These are phyloP conservation scores for Chloroceryle aenea DNA, from an alignment of 2,113 vertebrate genomes.

Conservation along the genomic window DNA sequence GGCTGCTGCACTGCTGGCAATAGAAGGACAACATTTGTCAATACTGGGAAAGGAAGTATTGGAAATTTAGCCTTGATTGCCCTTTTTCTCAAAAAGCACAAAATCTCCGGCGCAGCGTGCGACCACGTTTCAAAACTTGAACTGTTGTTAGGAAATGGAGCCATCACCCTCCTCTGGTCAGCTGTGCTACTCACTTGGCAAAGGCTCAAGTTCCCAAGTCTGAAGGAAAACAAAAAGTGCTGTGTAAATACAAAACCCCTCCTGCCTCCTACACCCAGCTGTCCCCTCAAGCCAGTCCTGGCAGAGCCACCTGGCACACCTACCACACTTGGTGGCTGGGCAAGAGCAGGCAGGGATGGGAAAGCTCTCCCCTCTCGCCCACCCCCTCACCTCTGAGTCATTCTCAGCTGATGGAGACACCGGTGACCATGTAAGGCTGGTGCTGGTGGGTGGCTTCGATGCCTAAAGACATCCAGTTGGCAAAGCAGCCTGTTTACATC, in stretches of 20 bases:
- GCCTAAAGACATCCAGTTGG: background rate
- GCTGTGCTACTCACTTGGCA: background rate
- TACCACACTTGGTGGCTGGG: background rate
- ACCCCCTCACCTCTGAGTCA: background rate
- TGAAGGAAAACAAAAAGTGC: background rate
- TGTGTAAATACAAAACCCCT: background rate
- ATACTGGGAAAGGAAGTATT: background rate
- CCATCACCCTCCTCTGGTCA: background rate
- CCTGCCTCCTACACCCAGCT: background rate
- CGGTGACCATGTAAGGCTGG: background rate
- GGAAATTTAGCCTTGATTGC: constrained; percentile 16
- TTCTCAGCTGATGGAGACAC: constrained; percentile 30
- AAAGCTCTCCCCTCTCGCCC: background rate
- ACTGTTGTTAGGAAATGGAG: constrained; percentile 9
- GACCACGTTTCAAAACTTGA: background rate
- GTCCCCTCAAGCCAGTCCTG: background rate
- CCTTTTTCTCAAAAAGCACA: background rate
- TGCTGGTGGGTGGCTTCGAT: background rate
- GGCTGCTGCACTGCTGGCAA: background rate
- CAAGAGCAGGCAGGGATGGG: background rate
- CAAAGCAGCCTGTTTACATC: background rate
- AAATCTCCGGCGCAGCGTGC: background rate
- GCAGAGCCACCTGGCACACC: background rate
- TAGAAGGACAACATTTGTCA: background rate
- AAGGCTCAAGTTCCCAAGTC: background rate